Conservation (phyloP, 2,113 vertebrate species). For the Catagonus wagneri region DNA sequence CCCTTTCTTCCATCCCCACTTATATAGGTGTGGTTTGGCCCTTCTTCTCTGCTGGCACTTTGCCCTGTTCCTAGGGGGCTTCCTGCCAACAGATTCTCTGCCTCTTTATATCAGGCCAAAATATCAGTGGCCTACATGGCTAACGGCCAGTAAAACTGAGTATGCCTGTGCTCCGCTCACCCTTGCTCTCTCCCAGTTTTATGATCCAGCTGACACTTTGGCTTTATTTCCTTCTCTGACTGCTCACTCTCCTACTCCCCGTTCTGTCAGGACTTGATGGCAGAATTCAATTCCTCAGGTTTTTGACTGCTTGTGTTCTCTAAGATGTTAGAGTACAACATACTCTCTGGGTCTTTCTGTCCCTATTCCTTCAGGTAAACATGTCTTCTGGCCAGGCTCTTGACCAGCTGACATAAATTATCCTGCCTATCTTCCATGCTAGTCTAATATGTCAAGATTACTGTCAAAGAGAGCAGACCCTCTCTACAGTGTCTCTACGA, state of each 20-base stretch:
- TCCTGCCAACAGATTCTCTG: background rate
- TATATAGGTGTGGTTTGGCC: background rate
- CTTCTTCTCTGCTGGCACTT: background rate
- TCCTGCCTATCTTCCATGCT: background rate
- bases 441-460: slow-evolving; percentile 8
- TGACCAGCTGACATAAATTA: background rate
- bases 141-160: background rate
- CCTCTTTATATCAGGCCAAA: background rate
- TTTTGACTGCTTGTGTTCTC: slow-evolving; percentile 34
- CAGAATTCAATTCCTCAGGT: slow-evolving; percentile 46
- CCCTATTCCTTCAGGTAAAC: slow-evolving; percentile 18
- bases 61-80: background rate
- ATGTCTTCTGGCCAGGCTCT: background rate
- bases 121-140: background rate
- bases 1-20: background rate
- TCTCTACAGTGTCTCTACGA: background rate
- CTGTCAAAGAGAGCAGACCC: slow-evolving; percentile 6
- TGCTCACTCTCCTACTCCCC: background rate
- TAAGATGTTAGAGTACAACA: background rate
- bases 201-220: background rate
- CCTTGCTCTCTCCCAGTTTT: background rate
- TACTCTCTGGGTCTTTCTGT: slow-evolving; percentile 5
- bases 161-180: background rate
- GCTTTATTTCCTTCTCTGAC: background rate
- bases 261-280: background rate